Conservation (phyloP, 2,797 vertebrate species). For the Poecilia velifera region DNA sequence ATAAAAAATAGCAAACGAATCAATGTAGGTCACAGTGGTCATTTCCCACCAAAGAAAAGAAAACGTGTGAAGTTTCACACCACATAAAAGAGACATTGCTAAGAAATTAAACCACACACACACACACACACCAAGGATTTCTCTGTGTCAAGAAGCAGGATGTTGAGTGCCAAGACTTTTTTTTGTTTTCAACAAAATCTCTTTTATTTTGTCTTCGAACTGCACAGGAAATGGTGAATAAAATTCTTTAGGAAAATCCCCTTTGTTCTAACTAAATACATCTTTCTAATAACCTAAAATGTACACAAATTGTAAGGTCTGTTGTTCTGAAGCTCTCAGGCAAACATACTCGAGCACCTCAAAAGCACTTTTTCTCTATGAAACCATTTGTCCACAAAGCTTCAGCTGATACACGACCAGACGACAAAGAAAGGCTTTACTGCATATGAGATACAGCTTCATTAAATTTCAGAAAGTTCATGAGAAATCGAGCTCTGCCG, state of each 20-base stretch:
- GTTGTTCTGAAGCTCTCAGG: constrained; percentile 61
- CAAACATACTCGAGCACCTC: constrained; percentile 59
- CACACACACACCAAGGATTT: constrained; percentile 36
- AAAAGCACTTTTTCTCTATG: constrained; percentile 56
- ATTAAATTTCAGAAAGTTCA: constrained; percentile 69
- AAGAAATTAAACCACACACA: constrained; percentile 52
- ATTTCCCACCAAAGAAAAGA: constrained; percentile 28
- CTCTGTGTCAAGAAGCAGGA: constrained; percentile 59
- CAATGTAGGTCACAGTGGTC: constrained; percentile 24
- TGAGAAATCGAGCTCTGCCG: constrained; percentile 51
- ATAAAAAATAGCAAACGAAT: constrained; percentile 11
- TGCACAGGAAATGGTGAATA: constrained; percentile 80
- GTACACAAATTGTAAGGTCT: constrained; percentile 63
- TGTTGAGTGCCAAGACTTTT: constrained; percentile 48
- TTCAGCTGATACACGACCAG: constrained; percentile 56
- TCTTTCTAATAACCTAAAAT: constrained; percentile 68
- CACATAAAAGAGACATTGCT: constrained; percentile 46
- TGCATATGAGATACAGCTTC: constrained; percentile 66
- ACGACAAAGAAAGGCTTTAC: constrained; percentile 63
- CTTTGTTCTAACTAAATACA: constrained; percentile 77
- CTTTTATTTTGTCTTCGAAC: constrained; percentile 77
- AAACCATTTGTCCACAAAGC: constrained; percentile 61
- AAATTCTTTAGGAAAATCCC: constrained; percentile 78
- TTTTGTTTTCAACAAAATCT: constrained; percentile 70
- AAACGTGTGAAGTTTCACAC: constrained; percentile 40